Evolutionary conservation across 2,113 vertebrate species (phyloP).

Genomic region (Poeciliopsis retropinna): DNA sequence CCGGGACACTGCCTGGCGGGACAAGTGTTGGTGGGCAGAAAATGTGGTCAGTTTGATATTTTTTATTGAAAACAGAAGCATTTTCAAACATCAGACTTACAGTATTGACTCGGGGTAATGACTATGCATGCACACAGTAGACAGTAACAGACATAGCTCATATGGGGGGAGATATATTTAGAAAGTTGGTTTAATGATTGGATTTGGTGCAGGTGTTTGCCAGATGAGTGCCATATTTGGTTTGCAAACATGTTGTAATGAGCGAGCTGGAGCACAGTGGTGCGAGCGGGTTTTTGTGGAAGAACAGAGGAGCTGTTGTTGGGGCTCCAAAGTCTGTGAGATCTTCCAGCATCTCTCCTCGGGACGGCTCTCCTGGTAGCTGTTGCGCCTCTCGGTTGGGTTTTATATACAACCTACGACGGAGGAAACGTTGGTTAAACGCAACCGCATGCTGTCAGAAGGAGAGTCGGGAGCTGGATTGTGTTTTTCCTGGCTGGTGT

Average conservation of each 20-base stretch:
- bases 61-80: constrained; percentile 1
- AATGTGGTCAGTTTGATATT: constrained; percentile 87
- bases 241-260: constrained; percentile 70
- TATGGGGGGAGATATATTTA: constrained; percentile 67
- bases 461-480: constrained; percentile 44
- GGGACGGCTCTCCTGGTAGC: constrained; percentile 46
- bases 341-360: constrained; percentile 70
- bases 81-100: not conserved
- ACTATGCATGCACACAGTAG: constrained; percentile 20
- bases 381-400: constrained; percentile 26
- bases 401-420: constrained; percentile 62
- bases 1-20: constrained; percentile 84
- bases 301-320: constrained; percentile 75
- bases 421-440: constrained; percentile 67
- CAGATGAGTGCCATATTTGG: constrained; percentile 76
- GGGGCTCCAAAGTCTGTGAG: constrained; percentile 45
- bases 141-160: constrained; percentile 20
- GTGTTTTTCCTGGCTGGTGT: constrained; percentile 68
- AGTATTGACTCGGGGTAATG: constrained; percentile 11
- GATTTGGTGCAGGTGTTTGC: constrained; percentile 73
- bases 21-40: constrained; percentile 82
- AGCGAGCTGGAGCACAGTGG: constrained; percentile 38
- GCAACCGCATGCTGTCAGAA: constrained; percentile 56
- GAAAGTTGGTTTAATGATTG: constrained; percentile 73
- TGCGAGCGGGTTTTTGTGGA: constrained; percentile 39